These are phyloP conservation scores for Pseudorhiza aurosa DNA, from an alignment of 30 jellyfish, hydroid and myxozoan genomes.

Conservation along the genomic window DNA sequence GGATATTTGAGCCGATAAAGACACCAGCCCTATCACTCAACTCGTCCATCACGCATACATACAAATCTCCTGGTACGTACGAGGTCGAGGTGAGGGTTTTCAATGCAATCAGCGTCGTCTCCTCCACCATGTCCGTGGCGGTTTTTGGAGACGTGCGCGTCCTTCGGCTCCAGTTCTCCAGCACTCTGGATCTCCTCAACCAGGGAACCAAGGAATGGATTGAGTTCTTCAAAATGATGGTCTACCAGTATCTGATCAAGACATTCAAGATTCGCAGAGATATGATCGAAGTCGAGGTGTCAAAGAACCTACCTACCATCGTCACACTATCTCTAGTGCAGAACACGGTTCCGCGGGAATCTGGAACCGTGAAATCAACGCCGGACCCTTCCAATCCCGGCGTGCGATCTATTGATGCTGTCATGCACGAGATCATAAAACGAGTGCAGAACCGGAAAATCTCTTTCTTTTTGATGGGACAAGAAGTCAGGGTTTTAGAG, in stretches of 20 bases:
- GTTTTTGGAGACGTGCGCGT: constrained; percentile 72
- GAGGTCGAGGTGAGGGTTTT: constrained; percentile 76
- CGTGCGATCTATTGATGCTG: constrained; percentile 23
- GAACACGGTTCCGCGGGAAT: constrained; percentile 22
- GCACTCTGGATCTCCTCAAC: constrained; percentile 61
- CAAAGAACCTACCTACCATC: constrained; percentile 58
- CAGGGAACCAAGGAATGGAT: constrained; percentile 44
- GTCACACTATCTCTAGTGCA: constrained; percentile 62
- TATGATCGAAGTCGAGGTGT: constrained; percentile 43
- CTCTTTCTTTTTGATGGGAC: constrained; percentile 37
- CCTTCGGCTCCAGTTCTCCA: constrained; percentile 49
- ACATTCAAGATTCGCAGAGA: constrained; percentile 52
- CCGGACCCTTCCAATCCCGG: not conserved
- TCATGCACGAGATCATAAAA: constrained; percentile 28
- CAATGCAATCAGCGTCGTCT: constrained; percentile 64
- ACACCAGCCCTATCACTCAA: constrained; percentile 62
- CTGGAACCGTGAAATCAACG: not conserved
- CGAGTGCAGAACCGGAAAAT: constrained; percentile 25
- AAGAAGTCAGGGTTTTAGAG: constrained; percentile 43
- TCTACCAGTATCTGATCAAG: constrained; percentile 22
- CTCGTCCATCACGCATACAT: constrained; percentile 57
- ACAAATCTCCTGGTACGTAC: constrained; percentile 51
- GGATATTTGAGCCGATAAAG: constrained; percentile 73
- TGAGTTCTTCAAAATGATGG: constrained; percentile 9
- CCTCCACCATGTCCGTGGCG: constrained; percentile 49